These are phyloP conservation scores for Tauraco hartlaubi DNA, from an alignment of 2,797 vertebrate species.

Conservation along the genomic window DNA sequence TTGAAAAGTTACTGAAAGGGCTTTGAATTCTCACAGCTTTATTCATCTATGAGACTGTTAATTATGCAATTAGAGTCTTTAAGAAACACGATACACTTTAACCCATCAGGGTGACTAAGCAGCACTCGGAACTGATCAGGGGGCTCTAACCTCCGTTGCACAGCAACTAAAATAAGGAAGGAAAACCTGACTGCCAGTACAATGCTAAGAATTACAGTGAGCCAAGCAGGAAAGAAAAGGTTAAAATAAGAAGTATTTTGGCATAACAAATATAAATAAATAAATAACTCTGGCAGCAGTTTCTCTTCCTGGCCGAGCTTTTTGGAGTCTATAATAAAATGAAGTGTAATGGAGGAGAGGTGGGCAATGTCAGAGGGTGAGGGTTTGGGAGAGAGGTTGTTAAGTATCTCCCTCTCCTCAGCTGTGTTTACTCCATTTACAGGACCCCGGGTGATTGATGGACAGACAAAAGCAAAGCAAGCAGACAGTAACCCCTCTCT, in stretches of 20 bases:
- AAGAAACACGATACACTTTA: conserved; percentile 38
- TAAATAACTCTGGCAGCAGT: conserved; percentile 9
- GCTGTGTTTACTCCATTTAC: conserved; percentile 49
- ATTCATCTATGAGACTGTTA: background rate
- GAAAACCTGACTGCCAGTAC: background rate
- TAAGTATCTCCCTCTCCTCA: conserved; percentile 59
- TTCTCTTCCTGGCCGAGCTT: conserved; percentile 38
- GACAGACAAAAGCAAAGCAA: conserved; percentile 49
- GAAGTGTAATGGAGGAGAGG: conserved; percentile 48
- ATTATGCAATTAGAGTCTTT: conserved; percentile 46
- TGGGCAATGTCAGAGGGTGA: conserved; percentile 55
- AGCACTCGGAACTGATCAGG: conserved; percentile 15
- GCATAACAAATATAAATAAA: conserved; percentile 10
- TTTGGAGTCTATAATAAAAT: conserved; percentile 66
- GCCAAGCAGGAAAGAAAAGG: background rate
- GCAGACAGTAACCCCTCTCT: conserved; percentile 48
- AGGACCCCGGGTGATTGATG: conserved; percentile 60
- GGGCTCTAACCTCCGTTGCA: background rate
- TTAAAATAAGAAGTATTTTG: conserved; percentile 36
- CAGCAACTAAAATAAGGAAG: background rate
- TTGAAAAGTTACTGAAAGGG: conserved; percentile 33
- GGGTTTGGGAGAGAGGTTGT: conserved; percentile 63
- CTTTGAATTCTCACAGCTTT: conserved; percentile 22
- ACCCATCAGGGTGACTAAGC: conserved; percentile 11
- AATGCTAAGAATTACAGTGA: background rate